A percentile compares a stretch with the other conserved stretches of the same genome.
phyloP scores from a whole-genome alignment of 2,797 vertebrate genomes.

The Centroberyx gerrardi region DNA sequence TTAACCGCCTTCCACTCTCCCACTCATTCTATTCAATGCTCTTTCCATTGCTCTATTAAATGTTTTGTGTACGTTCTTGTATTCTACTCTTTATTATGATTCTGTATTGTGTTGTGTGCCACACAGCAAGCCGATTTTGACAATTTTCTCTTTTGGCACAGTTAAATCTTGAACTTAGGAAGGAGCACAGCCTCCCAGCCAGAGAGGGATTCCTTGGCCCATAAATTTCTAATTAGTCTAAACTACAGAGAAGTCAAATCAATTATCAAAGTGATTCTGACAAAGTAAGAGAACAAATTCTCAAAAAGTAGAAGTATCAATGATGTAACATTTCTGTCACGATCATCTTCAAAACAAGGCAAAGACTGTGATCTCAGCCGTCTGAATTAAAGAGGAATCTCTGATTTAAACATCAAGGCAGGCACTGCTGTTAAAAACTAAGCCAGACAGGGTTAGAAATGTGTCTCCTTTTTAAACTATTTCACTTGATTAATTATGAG shows the following conservation, averaged over 20 bases:
- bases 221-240: background rate
- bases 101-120: background rate
- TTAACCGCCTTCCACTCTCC: background rate
- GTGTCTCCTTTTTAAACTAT: background rate
- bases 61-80: background rate
- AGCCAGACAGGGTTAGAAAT: no score
- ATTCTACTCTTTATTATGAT: no score
- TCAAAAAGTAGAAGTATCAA: background rate
- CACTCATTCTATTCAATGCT: background rate
- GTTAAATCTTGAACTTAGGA: background rate
- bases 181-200: background rate
- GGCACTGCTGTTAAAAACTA: no score
- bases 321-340: background rate
- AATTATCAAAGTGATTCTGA: background rate
- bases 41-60: background rate
- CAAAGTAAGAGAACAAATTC: background rate
- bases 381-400: no score
- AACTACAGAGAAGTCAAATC: background rate
- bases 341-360: constrained; percentile 1
- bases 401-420: no score
- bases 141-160: background rate
- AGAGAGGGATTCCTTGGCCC: background rate
- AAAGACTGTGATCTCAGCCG: no score
- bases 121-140: no score
- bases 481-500: background rate